phyloP scores from a whole-genome alignment of 2,797 vertebrate genomes.

The Hippoglossus hippoglossus region DNA sequence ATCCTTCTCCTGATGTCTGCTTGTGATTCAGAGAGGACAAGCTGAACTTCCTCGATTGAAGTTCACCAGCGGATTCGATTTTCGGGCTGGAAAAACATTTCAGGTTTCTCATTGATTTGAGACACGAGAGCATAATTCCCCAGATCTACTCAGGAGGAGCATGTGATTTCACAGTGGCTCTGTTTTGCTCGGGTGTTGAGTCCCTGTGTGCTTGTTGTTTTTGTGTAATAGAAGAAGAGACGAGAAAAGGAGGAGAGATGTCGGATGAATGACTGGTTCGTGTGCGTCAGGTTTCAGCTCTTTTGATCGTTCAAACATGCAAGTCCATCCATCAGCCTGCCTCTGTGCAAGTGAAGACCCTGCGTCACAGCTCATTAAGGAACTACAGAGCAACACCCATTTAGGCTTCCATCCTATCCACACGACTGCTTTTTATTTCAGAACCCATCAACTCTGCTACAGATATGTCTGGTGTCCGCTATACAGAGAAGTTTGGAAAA shows the following conservation, averaged over 20 bases:
- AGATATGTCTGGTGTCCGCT: too few relatives aligned
- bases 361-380: conserved; percentile 28
- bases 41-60: conserved; percentile 24
- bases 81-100: conserved; percentile 23
- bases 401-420: neutral
- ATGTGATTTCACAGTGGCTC: conserved; percentile 43
- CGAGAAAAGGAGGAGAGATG: neutral
- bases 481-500: too few relatives aligned
- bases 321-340: conserved; percentile 29
- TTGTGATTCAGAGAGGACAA: conserved; percentile 1
- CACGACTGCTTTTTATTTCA: too few relatives aligned
- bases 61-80: conserved; percentile 27
- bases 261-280: neutral
- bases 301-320: conserved; percentile 49
- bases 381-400: conserved; percentile 2
- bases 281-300: conserved; percentile 47
- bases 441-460: too few relatives aligned
- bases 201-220: conserved; percentile 47
- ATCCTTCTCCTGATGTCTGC: neutral
- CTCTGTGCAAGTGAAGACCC: neutral
- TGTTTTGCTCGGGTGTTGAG: conserved; percentile 12
- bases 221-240: conserved; percentile 37
- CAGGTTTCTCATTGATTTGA: conserved; percentile 28
- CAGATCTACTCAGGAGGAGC: conserved; percentile 31
- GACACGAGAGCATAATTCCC: conserved; percentile 40